These are phyloP conservation scores for Ophion ventricosus DNA, from an alignment of 2,888 invertebrate genomes.

Conservation along the genomic window DNA sequence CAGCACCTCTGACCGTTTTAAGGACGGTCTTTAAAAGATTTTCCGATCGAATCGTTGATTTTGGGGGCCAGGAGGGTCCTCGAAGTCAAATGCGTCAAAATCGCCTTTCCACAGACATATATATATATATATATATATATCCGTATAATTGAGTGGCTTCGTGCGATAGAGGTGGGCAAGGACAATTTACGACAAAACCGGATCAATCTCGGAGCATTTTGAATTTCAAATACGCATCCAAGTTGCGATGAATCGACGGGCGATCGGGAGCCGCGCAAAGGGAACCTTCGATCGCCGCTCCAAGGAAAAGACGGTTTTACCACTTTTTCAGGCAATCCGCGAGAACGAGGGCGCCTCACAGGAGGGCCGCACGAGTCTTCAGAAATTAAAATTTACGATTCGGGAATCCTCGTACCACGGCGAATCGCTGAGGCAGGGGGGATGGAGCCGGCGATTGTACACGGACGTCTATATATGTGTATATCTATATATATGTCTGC, in stretches of 20 bases:
- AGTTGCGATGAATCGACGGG: too few species aligned
- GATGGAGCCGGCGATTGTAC: too few species aligned
- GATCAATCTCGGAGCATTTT: constrained; percentile 73
- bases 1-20: background rate
- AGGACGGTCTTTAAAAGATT: background rate
- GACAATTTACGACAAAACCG: constrained; percentile 78
- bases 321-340: constrained; percentile 66
- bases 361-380: constrained; percentile 33
- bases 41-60: background rate
- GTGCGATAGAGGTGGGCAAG: constrained; percentile 46
- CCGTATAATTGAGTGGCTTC: constrained; percentile 14
- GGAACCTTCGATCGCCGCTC: background rate
- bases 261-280: background rate
- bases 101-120: background rate
- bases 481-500: too few species aligned
- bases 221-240: constrained; percentile 73
- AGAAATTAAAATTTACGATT: constrained; percentile 73
- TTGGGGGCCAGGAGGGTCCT: background rate
- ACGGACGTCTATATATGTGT: too few species aligned
- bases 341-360: constrained; percentile 54
- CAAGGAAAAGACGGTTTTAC: constrained; percentile 37
- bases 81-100: background rate
- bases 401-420: constrained; percentile 27
- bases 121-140: constrained; percentile 1
- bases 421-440: background rate